A percentile compares a stretch with the other conserved stretches of the same genome.
phyloP scores from a whole-genome alignment of 2,888 invertebrate genomes.

The Erpobdella octoculata region DNA sequence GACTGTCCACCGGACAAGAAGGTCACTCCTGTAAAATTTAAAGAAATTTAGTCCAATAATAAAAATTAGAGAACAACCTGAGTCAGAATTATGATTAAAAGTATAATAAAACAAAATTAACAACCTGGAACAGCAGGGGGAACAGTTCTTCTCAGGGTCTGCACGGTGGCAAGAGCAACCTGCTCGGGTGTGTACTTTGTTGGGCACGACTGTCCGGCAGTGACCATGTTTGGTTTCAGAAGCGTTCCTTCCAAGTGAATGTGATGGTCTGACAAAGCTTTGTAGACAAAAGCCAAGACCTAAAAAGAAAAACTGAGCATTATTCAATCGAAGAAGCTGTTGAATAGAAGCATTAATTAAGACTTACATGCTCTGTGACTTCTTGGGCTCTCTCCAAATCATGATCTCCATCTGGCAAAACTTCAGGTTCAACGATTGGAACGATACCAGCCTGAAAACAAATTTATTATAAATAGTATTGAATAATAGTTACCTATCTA shows the following conservation, averaged over 20 bases:
- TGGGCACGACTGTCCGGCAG: constrained; percentile 68
- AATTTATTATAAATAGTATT: neutral
- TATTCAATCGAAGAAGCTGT: neutral
- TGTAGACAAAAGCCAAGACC: constrained; percentile 87
- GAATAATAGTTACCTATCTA: neutral
- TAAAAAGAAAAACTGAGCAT: constrained; percentile 32
- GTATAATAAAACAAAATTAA: neutral
- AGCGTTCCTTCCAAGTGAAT: constrained; percentile 94
- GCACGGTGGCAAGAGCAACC: constrained; percentile 83
- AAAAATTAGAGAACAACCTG: no score
- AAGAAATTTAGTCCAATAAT: neutral
- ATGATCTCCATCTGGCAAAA: constrained; percentile 94
- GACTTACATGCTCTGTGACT: constrained; percentile 71
- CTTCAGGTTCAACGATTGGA: constrained; percentile 97
- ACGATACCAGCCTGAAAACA: constrained; percentile 73
- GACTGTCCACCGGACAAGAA: constrained; percentile 98
- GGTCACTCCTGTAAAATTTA: constrained; percentile 66
- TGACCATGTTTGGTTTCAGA: constrained; percentile 98
- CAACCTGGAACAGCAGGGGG: constrained; percentile 86
- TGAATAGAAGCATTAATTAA: neutral
- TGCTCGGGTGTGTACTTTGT: constrained; percentile 73
- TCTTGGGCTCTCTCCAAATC: constrained; percentile 83
- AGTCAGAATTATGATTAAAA: neutral
- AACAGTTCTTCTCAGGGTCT: constrained; percentile 82
- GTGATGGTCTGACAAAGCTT: constrained; percentile 91